Evolutionary conservation across 2,797 vertebrate genomes (phyloP), one percentile per base, ranked within the genome.

Genomic region (Sebastes miniatus): DNA sequence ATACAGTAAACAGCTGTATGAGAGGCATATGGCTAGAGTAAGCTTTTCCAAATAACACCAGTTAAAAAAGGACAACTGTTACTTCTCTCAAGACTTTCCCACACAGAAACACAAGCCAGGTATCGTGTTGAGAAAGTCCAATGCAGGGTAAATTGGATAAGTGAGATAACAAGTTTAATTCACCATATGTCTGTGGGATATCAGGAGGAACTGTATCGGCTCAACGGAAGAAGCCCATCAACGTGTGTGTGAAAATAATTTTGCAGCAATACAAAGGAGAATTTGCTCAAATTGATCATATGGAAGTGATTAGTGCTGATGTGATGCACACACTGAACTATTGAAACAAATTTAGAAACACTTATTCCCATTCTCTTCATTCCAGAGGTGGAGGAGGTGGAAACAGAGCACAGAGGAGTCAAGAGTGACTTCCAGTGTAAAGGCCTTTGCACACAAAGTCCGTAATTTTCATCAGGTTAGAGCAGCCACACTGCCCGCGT

Each of bases 251-350:
- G 47, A 32, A 47, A 73, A 47, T 54, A 16, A 54, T 31, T 62
- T 32, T 43, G 47, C 50, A 18, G 22, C 20, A 12, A 72, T 50
- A 27, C 56, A 66, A 73, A 76, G 76, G 29, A 65, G n/a, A 64
- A 61, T 69, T 65, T 39, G 5, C 70, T 63, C 61, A 77, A 80
- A 84, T 76, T 74, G 64, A 85, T 88, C 54, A 54, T 64, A 64
- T 66, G 88, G 69, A 83, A 81, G 57, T 65, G 16, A 79, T 87
- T 79, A 84, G 9, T 18, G 12, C 73, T 75, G 75, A 76, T 62
- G 66, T 67, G 65, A 64, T 10, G 24, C 31, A 39, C 71, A 72
- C 66, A 74, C 25, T 77, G 34, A 82, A 77, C 57, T 32, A 43
- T 22, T 34, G 8, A 61, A 52, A 68, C 9, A 20, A 29, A 66